Conservation (phyloP, 2,113 vertebrate species). For the Ardeotis arabs region DNA sequence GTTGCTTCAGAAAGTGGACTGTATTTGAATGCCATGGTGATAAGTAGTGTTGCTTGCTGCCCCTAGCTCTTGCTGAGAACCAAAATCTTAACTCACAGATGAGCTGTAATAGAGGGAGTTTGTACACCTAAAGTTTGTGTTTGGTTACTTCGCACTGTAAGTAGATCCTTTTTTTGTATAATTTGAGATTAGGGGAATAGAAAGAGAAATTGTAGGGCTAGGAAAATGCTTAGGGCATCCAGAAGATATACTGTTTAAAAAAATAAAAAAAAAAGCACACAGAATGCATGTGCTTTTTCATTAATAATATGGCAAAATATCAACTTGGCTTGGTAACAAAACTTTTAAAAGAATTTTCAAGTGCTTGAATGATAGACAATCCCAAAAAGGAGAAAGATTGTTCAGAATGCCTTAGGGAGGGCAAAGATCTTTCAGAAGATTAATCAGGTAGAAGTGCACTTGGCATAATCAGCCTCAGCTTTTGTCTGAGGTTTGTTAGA, state of each 20-base stretch:
- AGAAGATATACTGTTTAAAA: background rate
- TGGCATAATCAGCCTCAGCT: background rate
- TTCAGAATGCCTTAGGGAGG: background rate
- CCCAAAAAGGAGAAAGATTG: accelerated
- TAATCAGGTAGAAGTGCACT: background rate
- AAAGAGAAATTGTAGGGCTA: background rate
- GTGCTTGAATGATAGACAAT: background rate
- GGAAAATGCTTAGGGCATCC: background rate
- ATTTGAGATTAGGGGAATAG: background rate
- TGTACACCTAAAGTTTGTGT: background rate
- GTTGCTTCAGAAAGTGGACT: background rate
- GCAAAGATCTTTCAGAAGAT: background rate
- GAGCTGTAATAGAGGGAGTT: background rate
- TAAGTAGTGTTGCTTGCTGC: background rate
- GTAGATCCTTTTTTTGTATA: background rate
- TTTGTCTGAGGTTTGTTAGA: background rate
- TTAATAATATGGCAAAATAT: background rate
- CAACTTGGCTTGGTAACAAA: background rate
- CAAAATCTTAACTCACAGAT: background rate
- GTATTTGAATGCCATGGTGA: background rate
- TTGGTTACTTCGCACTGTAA: background rate
- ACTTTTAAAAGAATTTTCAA: background rate
- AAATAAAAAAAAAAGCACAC: background rate
- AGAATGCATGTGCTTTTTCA: background rate
- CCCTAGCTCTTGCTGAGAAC: background rate